Conservation (phyloP, 2,888 invertebrate genomes). For the Hemaris fuciformis region DNA sequence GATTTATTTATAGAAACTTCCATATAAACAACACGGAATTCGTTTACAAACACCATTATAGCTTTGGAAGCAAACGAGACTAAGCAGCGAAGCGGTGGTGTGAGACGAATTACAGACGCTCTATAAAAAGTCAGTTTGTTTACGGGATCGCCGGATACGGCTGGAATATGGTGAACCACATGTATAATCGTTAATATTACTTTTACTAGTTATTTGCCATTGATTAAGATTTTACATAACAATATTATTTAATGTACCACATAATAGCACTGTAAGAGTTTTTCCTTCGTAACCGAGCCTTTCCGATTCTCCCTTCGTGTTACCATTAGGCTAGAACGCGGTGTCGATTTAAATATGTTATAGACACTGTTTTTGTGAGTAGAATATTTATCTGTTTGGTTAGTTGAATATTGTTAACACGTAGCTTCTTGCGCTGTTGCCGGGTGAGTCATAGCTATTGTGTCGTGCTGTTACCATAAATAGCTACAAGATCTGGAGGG, state of each 20-base stretch:
- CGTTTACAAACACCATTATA: constrained; percentile 42
- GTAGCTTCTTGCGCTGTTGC: constrained; percentile 40
- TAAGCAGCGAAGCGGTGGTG: constrained; percentile 43
- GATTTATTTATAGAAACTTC: constrained; percentile 27
- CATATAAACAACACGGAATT: constrained; percentile 30
- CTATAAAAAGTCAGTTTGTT: constrained; percentile 77
- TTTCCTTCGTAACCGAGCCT: not conserved
- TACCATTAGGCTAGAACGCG: constrained; percentile 21
- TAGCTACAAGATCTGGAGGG: constrained; percentile 56
- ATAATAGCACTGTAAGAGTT: too few relatives aligned
- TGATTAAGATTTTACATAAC: constrained; percentile 15
- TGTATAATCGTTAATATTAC: constrained; percentile 59
- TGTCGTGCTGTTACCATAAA: constrained; percentile 62
- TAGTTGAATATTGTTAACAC: constrained; percentile 50
- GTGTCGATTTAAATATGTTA: constrained; percentile 36
- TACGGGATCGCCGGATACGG: constrained; percentile 68
- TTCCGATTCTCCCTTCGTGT: not conserved
- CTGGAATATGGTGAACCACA: constrained; percentile 56
- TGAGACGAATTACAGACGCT: constrained; percentile 65
- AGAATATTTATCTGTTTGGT: constrained; percentile 45
- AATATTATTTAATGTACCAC: not conserved
- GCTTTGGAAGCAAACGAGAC: constrained; percentile 44
- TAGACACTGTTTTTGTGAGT: constrained; percentile 37
- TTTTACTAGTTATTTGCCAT: constrained; percentile 23
- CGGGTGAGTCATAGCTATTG: constrained; percentile 59